A percentile compares a stretch with the other conserved stretches of the same genome.
These are phyloP conservation scores for Labroides dimidiatus DNA, from an alignment of 2,797 vertebrate genomes.

Conservation along the genomic window DNA sequence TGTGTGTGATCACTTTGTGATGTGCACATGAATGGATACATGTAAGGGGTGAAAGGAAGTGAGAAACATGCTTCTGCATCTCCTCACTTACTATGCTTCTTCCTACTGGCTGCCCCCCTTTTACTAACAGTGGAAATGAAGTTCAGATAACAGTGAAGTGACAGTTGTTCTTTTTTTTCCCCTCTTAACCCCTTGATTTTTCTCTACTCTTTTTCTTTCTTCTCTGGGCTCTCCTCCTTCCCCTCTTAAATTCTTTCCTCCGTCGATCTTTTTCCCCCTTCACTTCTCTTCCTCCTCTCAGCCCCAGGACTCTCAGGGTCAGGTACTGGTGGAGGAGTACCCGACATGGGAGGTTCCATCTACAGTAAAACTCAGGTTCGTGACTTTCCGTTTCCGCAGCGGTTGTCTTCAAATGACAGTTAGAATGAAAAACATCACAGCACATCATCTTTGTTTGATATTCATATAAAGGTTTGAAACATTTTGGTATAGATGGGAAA, in stretches of 20 bases:
- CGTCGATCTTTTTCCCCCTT: background rate
- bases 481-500: too few relatives aligned
- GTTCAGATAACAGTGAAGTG: constrained; percentile 32
- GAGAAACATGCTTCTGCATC: constrained; percentile 50
- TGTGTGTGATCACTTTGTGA: constrained; percentile 57
- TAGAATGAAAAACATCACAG: too few relatives aligned
- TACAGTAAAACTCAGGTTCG: constrained; percentile 96
- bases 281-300: constrained; percentile 38
- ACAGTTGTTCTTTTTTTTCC: constrained; percentile 24
- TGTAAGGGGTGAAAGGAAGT: constrained; percentile 36
- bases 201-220: constrained; percentile 8
- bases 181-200: constrained; percentile 29
- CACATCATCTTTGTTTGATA: too few relatives aligned
- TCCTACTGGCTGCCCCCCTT: constrained; percentile 72
- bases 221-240: background rate
- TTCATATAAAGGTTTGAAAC: too few relatives aligned
- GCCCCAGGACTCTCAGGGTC: constrained; percentile 82
- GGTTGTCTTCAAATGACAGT: too few relatives aligned
- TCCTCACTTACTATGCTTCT: constrained; percentile 70
- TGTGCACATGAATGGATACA: constrained; percentile 38
- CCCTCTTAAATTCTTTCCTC: constrained; percentile 16
- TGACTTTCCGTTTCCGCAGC: background rate
- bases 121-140: constrained; percentile 69
- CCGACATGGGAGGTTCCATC: constrained; percentile 93
- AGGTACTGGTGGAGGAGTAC: constrained; percentile 88